Base-by-base conservation (phyloP, 2,888 invertebrate genomes). In the Agapostemon virescens region DNA sequence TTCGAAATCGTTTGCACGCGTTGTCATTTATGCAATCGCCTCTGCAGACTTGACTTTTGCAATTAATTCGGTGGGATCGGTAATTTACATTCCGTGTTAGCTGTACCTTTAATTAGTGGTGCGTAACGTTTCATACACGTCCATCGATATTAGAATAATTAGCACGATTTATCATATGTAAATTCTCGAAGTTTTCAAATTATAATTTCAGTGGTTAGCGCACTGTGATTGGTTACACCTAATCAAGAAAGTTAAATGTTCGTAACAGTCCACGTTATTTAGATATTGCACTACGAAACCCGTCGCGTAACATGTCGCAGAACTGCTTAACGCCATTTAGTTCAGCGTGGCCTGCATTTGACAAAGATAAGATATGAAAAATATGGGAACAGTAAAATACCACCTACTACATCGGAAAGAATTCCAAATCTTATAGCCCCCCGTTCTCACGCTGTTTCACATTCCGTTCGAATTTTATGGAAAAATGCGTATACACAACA, bases 221-320 rank as follows among this genome's bases (percentile, higher is more conserved):
- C 26, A 23, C 20, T 42, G 30, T 17, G 36, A 52, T 69, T 26
- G 38, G 69, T 55, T 49, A n/a, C 9, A 26, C 26, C 33, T 45
- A 55, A 45, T 49, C 42, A 64, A 26, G 52, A 42, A 70, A 30
- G 42, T 69, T 52, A 75, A 75, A 75, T 63, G 42, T 68, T 64
- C 64, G 76, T 75, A 75, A 78, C 64, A 64, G 36, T 52, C 64
- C 63, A n/a, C 20, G 76, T 69, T 78, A 69, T 64, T 75, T 64
- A 75, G 63, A 78, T 55, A 55, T 55, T 64, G 42, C 69, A 55
- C 36, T 36, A 2, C 1, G 69, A 75, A 78, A 78, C 76, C 33
- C 64, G 76, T 78, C 45, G 40, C 36, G 40, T 68, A 77, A 75
- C 68, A 26, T 52, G 63, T 69, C 36, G 11, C 20, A 5, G 9